These are phyloP conservation scores for Sphecodes monilicornis DNA, from an alignment of 2,888 invertebrate genomes.

Conservation along the genomic window DNA sequence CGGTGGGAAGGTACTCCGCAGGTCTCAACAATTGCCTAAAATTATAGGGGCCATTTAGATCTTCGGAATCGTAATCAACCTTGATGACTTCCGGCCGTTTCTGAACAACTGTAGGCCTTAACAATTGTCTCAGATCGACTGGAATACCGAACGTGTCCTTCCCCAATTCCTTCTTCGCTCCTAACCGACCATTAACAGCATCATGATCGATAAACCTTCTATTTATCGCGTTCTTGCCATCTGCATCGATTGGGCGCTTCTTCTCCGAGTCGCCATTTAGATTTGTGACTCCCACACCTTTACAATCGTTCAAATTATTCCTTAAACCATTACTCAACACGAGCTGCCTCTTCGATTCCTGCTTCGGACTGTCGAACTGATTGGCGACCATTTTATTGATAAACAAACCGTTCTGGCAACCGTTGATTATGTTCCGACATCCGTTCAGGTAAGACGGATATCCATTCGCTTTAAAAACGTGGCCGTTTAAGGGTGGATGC, in stretches of 20 bases:
- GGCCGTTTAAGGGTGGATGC: constrained; percentile 13
- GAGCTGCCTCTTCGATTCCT: constrained; percentile 14
- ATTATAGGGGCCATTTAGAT: constrained; percentile 88
- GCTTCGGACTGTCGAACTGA: constrained; percentile 8
- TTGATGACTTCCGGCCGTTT: constrained; percentile 69
- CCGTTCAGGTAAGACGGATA: constrained; percentile 16
- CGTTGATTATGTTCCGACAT: constrained; percentile 24
- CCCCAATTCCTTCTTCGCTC: constrained; percentile 45
- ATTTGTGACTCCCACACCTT: constrained; percentile 17
- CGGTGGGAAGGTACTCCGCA: constrained; percentile 88
- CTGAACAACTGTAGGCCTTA: constrained; percentile 74
- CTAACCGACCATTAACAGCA: constrained; percentile 60
- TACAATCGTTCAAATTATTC: constrained; percentile 14
- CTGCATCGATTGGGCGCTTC: constrained; percentile 37
- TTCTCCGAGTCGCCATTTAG: constrained; percentile 40
- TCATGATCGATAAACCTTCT: constrained; percentile 54
- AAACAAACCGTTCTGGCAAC: constrained; percentile 43
- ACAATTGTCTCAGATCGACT: constrained; percentile 74
- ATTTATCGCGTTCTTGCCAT: constrained; percentile 44
- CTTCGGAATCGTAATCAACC: constrained; percentile 85
- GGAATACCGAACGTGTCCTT: constrained; percentile 68
- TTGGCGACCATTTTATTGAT: constrained; percentile 43
- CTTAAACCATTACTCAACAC: constrained; percentile 19
- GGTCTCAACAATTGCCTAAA: constrained; percentile 89
- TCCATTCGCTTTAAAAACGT: constrained; percentile 16